phyloP scores from a whole-genome alignment of 2,113 vertebrate genomes.

The Alces alces region DNA sequence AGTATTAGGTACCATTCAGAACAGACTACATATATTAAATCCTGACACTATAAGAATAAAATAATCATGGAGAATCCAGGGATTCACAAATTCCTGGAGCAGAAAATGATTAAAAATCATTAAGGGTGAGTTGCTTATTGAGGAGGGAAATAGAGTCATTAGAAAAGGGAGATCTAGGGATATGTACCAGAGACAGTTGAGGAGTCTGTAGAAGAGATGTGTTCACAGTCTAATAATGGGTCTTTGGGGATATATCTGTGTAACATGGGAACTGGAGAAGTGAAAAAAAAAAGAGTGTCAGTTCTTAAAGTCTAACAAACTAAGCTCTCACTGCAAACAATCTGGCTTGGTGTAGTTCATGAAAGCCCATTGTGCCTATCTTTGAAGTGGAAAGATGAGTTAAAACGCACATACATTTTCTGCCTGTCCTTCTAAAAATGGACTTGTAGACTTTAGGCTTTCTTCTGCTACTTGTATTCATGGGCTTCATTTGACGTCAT shows the following conservation, averaged over 20 bases:
- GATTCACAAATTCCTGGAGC: conserved; percentile 10
- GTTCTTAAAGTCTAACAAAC: conserved; percentile 40
- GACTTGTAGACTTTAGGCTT: not conserved
- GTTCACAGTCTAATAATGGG: not conserved
- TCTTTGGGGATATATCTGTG: not conserved
- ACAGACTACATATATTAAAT: not conserved
- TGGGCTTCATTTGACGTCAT: conserved; percentile 13
- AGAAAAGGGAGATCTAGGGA: not conserved
- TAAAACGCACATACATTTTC: conserved; percentile 30
- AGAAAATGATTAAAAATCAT: conserved; percentile 46
- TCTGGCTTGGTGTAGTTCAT: not conserved
- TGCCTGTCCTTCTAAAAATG: conserved; percentile 19
- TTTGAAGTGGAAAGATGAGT: conserved; percentile 22
- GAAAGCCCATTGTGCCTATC: not conserved
- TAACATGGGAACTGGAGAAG: conserved; percentile 1
- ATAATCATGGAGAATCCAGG: not conserved
- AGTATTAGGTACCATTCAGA: not conserved
- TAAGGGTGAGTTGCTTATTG: conserved; percentile 16
- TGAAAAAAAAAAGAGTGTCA: not conserved
- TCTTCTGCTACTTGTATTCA: conserved; percentile 3
- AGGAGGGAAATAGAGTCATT: conserved; percentile 5
- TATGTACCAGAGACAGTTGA: not conserved
- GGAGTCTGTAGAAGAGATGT: not conserved
- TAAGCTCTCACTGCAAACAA: not conserved
- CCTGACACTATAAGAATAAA: not conserved